A percentile compares a stretch with the other conserved stretches of the same genome.
These are phyloP conservation scores for Fratercula arctica DNA, from an alignment of 2,797 vertebrate genomes.

Conservation along the genomic window DNA sequence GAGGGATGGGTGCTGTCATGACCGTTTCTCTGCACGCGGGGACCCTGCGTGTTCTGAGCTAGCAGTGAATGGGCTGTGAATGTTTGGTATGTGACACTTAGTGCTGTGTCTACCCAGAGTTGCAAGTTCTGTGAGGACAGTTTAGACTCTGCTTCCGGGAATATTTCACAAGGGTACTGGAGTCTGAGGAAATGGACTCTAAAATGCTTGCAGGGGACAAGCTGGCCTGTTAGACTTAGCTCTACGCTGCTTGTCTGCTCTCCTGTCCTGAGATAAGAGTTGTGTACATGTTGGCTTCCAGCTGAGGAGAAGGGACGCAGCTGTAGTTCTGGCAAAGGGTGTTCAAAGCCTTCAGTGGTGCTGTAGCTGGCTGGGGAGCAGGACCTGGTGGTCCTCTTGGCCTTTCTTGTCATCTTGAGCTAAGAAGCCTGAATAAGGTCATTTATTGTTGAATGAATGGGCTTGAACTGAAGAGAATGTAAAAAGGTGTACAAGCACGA, in stretches of 20 bases:
- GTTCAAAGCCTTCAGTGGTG: not conserved
- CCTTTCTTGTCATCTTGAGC: not conserved
- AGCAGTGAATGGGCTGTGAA: not conserved
- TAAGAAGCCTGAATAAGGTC: not conserved
- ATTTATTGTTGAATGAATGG: not conserved
- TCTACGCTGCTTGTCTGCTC: accelerated
- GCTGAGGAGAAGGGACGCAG: not conserved
- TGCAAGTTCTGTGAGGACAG: not conserved
- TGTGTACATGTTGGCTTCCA: not conserved
- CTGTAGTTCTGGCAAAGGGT: not conserved
- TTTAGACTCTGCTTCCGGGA: not conserved
- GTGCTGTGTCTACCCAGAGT: not conserved
- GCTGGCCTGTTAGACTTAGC: not conserved
- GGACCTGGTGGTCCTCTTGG: not conserved
- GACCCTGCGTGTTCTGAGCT: not conserved
- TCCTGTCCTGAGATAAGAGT: not conserved
- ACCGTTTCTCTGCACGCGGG: not conserved
- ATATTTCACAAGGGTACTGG: not conserved
- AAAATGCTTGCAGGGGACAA: not conserved
- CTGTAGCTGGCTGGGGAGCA: not conserved
- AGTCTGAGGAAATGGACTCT: not conserved
- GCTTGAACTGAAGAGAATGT: not conserved
- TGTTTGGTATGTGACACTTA: accelerated
- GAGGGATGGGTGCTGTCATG: not conserved
- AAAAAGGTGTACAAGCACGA: not conserved